Evolutionary conservation across 1,140 invertebrate species (phyloP).

Genomic region (Adelges cooleyi): DNA sequence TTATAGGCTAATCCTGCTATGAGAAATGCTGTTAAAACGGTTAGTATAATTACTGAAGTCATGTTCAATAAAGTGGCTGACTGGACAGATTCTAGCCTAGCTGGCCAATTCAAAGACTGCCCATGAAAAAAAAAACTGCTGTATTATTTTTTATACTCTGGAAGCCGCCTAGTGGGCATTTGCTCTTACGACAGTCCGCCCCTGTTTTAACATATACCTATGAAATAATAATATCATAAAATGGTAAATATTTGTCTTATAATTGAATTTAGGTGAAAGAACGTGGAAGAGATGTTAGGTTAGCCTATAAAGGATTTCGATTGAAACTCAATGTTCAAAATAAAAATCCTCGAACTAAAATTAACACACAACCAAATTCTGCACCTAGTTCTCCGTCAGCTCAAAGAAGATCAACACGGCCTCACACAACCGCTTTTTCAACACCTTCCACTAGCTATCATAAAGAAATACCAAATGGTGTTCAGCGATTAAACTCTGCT

Average conservation of each 20-base stretch:
- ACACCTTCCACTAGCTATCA: slow-evolving; percentile 14
- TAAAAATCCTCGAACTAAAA: slow-evolving; percentile 34
- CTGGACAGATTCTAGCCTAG: no score
- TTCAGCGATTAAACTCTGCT: not conserved
- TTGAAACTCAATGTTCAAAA: slow-evolving; percentile 46
- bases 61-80: no score
- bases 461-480: slow-evolving; percentile 7
- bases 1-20: slow-evolving; percentile 69
- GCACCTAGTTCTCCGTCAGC: slow-evolving; percentile 52
- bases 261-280: slow-evolving; percentile 53
- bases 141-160: not conserved
- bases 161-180: not conserved
- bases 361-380: slow-evolving; percentile 43
- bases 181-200: not conserved
- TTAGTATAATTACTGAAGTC: slow-evolving; percentile 41
- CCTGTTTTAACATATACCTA: not conserved
- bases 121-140: not conserved
- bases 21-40: slow-evolving; percentile 67
- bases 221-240: not conserved
- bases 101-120: no score
- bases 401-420: slow-evolving; percentile 17
- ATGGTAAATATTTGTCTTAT: slow-evolving; percentile 13
- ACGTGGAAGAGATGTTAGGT: slow-evolving; percentile 58
- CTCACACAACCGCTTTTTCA: slow-evolving; percentile 27
- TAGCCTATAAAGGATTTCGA: slow-evolving; percentile 60